Percentiles rank a stretch among this genome's conserved stretches.
Conservation (phyloP, 2,113 vertebrate species). For the Nannospalax galili region DNA sequence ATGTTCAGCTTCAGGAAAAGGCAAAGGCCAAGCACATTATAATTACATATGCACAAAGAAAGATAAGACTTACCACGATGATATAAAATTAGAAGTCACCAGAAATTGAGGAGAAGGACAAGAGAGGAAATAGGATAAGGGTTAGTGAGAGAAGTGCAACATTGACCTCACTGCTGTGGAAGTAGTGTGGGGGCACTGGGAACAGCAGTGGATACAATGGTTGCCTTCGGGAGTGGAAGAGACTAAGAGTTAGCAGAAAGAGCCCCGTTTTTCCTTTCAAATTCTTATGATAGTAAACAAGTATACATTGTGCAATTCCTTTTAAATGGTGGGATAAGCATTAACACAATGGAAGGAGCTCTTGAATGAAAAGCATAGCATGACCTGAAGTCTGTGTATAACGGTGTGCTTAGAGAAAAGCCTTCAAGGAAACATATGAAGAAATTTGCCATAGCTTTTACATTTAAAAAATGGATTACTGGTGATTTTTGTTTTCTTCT, state of each 20-base stretch:
- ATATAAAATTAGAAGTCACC: conserved; percentile 14
- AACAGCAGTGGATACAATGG: background rate
- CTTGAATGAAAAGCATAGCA: conserved; percentile 28
- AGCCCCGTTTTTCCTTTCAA: background rate
- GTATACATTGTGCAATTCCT: background rate
- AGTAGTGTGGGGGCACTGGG: background rate
- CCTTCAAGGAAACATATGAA: background rate
- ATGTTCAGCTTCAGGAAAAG: conserved; percentile 40
- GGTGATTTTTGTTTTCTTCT: background rate
- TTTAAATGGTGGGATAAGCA: conserved; percentile 21
- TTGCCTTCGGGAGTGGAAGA: background rate
- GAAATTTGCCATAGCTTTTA: background rate
- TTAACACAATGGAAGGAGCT: conserved; percentile 8
- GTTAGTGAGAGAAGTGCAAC: background rate
- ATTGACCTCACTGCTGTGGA: background rate
- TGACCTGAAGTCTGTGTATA: background rate
- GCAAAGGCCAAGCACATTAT: conserved; percentile 23
- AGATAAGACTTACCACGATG: conserved; percentile 34
- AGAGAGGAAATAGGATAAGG: background rate
- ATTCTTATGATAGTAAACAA: background rate
- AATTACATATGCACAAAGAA: conserved; percentile 29
- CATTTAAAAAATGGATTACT: background rate
- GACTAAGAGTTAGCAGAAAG: background rate
- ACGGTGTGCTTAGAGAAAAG: background rate
- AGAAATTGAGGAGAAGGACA: conserved; percentile 11